Base-by-base conservation (phyloP, 1,140 invertebrate species). In the Lepidurus couesii region DNA sequence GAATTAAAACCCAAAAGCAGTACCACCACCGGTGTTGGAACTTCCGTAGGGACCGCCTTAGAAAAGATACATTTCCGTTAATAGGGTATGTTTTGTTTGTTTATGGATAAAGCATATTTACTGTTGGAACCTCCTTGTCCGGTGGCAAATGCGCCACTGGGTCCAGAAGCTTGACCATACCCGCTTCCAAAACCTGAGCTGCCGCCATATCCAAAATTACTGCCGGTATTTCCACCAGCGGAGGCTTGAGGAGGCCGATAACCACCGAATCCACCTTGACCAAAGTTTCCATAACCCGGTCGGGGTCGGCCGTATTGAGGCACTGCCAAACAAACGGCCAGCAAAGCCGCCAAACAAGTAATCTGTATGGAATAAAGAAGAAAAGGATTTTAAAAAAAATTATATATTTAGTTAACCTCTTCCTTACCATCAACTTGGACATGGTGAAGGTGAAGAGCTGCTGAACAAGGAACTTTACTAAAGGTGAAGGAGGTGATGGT, bases 191-290 rank as follows among this genome's bases (percentile, higher is more conserved):
- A 21, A 11, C 53, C 53, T 0, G 53, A 11, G 53, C 21, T 65
- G 21, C 53, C 53, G 21, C 6, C n/a, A 10, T 7, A 13, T 65
- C 53, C 53, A 16, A 5, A n/a, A 4, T 4, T 21, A 21, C 16
- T n/a, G 53, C 53, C 53, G 16, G 53, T 65, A 65, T n/a, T 9
- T 65, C 53, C 53, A 21, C 53, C 53, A 65, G 53, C 53, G 53
- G 53, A 65, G 21, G 53, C 53, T 65, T 65, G 53, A 21, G 53
- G 16, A 5, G n/a, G n/a, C 16, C 16, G 0, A 21, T 3, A 5
- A n/a, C 21, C 16, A 65, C n/a, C 53, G 45, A 2, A 47, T 9
- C 45, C 45, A 47, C 45, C 45, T 7, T 47, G 45, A 16, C 45
- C 45, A 9, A n/a, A 65, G 8, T 7, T 21, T 11, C 53, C 53